A percentile compares a stretch with the other conserved stretches of the same genome.
These are phyloP conservation scores for Rhadina sibilatrix DNA, from an alignment of 2,113 vertebrate species.

Conservation along the genomic window DNA sequence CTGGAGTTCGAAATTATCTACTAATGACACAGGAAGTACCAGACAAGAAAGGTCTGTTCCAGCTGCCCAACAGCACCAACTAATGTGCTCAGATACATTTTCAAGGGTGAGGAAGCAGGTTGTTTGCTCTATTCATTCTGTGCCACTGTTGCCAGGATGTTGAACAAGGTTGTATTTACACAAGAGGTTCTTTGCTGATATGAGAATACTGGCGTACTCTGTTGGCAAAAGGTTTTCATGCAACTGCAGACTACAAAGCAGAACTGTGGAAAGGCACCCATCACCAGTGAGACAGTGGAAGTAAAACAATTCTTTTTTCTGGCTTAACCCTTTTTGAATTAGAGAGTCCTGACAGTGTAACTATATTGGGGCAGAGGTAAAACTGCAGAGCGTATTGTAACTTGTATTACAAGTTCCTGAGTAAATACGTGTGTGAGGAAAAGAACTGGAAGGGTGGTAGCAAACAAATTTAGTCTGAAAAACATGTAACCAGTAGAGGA, in stretches of 20 bases:
- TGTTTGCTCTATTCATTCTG: constrained; percentile 25
- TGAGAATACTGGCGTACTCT: background rate
- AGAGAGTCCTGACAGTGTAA: background rate
- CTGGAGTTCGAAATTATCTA: background rate
- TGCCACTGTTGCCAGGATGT: constrained; percentile 44
- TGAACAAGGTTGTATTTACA: constrained; percentile 19
- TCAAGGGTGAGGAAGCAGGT: constrained; percentile 25
- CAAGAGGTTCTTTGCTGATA: constrained; percentile 28
- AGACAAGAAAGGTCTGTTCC: background rate
- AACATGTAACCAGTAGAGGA: background rate
- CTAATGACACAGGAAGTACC: background rate
- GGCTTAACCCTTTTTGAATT: background rate
- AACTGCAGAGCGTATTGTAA: background rate
- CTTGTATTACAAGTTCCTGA: background rate
- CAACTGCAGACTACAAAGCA: background rate
- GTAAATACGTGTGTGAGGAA: background rate
- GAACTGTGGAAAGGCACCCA: background rate
- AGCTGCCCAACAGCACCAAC: background rate
- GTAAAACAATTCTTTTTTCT: background rate
- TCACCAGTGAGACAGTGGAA: background rate
- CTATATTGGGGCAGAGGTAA: background rate
- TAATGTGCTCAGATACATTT: constrained; percentile 9
- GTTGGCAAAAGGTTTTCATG: background rate
- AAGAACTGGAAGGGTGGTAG: background rate
- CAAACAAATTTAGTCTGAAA: background rate